These are phyloP conservation scores for Tenthredo amoena DNA, from an alignment of 2,888 invertebrate genomes.

Conservation along the genomic window DNA sequence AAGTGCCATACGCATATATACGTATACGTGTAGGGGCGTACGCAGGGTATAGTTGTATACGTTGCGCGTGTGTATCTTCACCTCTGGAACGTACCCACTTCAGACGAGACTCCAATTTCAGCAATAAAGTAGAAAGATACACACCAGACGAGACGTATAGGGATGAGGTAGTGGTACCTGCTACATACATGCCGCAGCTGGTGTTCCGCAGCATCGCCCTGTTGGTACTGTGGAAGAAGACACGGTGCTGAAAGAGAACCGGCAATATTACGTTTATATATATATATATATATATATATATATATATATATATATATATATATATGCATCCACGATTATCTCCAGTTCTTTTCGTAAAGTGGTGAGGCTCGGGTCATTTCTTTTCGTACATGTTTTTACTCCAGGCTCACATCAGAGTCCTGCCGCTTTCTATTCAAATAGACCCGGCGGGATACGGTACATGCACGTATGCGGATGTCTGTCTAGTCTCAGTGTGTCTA, in stretches of 20 bases:
- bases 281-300: too few species aligned
- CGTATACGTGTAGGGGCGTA: background rate
- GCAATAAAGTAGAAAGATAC: conserved; percentile 49
- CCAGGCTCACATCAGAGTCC: background rate
- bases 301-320: too few species aligned
- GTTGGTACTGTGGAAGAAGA: background rate
- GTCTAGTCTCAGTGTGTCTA: background rate
- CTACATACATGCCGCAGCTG: background rate
- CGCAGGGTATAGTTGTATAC: background rate
- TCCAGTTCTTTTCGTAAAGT: background rate
- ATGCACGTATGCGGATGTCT: background rate
- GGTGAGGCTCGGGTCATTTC: background rate
- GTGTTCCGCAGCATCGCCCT: background rate
- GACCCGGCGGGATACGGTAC: background rate
- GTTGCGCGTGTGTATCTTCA: background rate
- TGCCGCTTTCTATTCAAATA: background rate
- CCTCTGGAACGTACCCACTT: conserved; percentile 28
- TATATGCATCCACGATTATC: too few species aligned
- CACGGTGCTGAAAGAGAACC: background rate
- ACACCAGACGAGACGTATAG: conserved; percentile 17
- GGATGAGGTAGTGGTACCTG: background rate
- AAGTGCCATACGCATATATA: background rate
- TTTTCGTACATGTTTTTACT: background rate
- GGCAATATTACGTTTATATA: background rate
- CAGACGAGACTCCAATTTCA: conserved; percentile 41